Percentiles rank a stretch among this genome's conserved stretches.
Conservation (phyloP, 2,113 vertebrate species). For the Xyrauchen texanus region DNA sequence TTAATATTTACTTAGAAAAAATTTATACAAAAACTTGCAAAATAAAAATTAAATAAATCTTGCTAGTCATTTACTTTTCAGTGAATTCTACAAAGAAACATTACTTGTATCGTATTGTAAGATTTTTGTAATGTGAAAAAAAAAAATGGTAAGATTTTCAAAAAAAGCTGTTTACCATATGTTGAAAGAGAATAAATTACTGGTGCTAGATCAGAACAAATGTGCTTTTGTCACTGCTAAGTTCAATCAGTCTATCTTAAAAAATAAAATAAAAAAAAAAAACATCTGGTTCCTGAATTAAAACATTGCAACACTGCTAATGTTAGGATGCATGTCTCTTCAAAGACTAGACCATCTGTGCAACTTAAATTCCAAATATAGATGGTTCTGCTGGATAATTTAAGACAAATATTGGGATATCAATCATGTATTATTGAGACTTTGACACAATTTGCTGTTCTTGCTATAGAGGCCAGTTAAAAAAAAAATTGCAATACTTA, state of each 20-base stretch:
- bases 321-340: slow-evolving; percentile 10
- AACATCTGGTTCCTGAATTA: slow-evolving; percentile 25
- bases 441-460: neutral
- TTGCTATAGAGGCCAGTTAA: neutral
- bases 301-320: slow-evolving; percentile 30
- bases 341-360: slow-evolving; percentile 27
- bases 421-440: slow-evolving; percentile 5
- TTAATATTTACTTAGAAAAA: no score
- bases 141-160: neutral
- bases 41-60: no score
- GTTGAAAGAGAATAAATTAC: neutral
- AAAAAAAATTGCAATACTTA: neutral
- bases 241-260: slow-evolving; percentile 4
- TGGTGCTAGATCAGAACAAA: slow-evolving; percentile 20
- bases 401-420: slow-evolving; percentile 3
- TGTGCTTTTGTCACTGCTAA: slow-evolving; percentile 28
- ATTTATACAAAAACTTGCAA: no score
- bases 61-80: no score
- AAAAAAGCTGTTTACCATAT: neutral
- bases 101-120: neutral
- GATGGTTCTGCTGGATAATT: neutral
- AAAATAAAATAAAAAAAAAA: neutral
- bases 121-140: neutral
- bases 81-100: no score
- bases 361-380: slow-evolving; percentile 30